Evolutionary conservation across 2,888 invertebrate genomes (phyloP), one percentile per base, ranked within the genome.

Genomic region (Papilio protenor): DNA sequence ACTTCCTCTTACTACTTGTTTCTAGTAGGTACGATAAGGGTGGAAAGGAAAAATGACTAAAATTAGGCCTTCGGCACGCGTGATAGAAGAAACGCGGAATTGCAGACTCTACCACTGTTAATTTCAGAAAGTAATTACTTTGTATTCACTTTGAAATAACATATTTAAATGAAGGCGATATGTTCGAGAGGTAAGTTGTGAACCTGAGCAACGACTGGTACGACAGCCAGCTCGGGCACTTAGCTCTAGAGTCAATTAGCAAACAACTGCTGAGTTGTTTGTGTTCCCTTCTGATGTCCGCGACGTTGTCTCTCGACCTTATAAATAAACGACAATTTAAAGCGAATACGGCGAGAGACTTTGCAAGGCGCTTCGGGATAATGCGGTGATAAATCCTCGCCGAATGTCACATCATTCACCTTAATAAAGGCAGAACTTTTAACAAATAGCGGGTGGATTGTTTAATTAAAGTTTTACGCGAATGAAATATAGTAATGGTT

Each of bases 241-340:
- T 40, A 61, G 45, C 27, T 45, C 45, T 45, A 27, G 64, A 52
- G 55, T 71, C 75, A 75, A 78, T 75, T 75, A 72, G 75, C 47
- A 72, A 21, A 21, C 71, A 4, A 70, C 49, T 45, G 57, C 18
- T 12, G 72, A n/a, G 75, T 72, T 75, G 52, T 75, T 75, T 75
- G 72, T 72, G 71, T 61, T 14, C 61, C 2, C 57, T 47, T 64
- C 40, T 49, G 57, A 70, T 61, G 66, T 6, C 33, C 2, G 64
- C 64, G 23, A 14, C 16, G 21, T 23, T 3, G 4, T 16, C 27
- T 57, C 18, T 57, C 64, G 52, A n/a, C 40, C 70, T 69, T 57
- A 74, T 74, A 75, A 71, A 64, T 75, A 66, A 74, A 27, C 61
- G 55, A 23, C 66, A 72, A 66, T 71, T 75, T 74, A 73, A 66